These are phyloP conservation scores for Microcebus lehilahytsara DNA, from an alignment of 2,113 vertebrate species.

Conservation along the genomic window DNA sequence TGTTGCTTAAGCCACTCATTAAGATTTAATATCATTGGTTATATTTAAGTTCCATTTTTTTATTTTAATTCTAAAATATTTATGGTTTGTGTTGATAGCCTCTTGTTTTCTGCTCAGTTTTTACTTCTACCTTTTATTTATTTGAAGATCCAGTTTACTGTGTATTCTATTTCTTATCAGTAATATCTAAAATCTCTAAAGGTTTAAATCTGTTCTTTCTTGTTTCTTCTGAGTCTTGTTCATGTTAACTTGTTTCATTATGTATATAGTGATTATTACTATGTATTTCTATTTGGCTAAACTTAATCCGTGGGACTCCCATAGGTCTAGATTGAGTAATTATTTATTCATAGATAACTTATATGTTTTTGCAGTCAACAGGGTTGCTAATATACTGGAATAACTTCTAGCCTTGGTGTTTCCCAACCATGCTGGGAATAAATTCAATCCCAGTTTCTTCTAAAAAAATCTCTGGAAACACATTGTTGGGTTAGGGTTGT, in stretches of 20 bases:
- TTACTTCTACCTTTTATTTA: neutral
- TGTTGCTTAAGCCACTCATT: neutral
- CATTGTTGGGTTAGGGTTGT: neutral
- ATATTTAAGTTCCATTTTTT: neutral
- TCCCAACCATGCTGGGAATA: neutral
- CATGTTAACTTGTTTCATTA: neutral
- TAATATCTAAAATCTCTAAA: neutral
- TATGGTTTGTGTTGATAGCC: neutral
- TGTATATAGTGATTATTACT: neutral
- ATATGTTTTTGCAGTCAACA: neutral
- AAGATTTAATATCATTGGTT: neutral
- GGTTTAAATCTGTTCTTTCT: neutral
- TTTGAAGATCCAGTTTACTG: neutral
- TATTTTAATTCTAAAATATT: neutral
- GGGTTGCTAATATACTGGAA: neutral
- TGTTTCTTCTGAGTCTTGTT: neutral
- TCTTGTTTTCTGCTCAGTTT: neutral
- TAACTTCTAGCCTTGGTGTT: neutral
- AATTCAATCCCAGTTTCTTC: neutral
- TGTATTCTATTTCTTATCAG: neutral
- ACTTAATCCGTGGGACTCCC: neutral
- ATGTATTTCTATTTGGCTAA: neutral
- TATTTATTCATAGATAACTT: neutral
- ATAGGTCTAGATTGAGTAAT: neutral
- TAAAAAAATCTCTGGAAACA: slow-evolving; percentile 12